A percentile compares a stretch with the other conserved stretches of the same genome.
Conservation (phyloP, 2,797 vertebrate species). For the Petrocephalus sullivani region DNA sequence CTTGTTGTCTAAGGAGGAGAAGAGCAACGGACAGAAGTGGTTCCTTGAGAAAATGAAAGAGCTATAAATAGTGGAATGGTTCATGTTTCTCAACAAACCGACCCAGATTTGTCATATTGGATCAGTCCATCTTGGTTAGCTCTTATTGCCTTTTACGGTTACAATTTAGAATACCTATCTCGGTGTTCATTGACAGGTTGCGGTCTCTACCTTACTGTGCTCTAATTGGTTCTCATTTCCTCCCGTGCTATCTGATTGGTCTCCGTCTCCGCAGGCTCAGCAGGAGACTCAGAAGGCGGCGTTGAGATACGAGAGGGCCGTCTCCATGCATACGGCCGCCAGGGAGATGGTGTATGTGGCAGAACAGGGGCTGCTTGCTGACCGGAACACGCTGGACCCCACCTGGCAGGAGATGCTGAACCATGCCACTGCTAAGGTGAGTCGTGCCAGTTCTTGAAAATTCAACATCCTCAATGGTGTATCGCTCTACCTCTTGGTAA, state of each 20-base stretch:
- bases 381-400: conserved; percentile 82
- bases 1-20: not conserved
- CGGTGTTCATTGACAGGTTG: not conserved
- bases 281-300: conserved; percentile 88
- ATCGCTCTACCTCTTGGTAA: not conserved
- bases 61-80: conserved; percentile 1
- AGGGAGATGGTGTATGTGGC: conserved; percentile 91
- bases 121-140: not conserved
- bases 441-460: not conserved
- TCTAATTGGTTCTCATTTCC: not conserved
- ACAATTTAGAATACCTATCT: not conserved
- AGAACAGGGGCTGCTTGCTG: conserved; percentile 82
- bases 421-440: conserved; percentile 81
- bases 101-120: not conserved
- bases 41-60: not conserved
- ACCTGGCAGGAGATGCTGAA: conserved; percentile 96
- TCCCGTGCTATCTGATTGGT: conserved; percentile 24
- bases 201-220: conserved; percentile 23
- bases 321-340: conserved; percentile 85
- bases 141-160: not conserved
- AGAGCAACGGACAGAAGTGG: not conserved
- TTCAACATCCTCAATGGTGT: not conserved
- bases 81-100: not conserved
- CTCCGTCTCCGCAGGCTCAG: conserved; percentile 66
- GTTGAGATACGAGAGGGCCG: conserved; percentile 78